A percentile compares a stretch with the other conserved stretches of the same genome.
These are phyloP conservation scores for Eupristina koningsbergeri DNA, from an alignment of 1,140 invertebrate species.

Conservation along the genomic window DNA sequence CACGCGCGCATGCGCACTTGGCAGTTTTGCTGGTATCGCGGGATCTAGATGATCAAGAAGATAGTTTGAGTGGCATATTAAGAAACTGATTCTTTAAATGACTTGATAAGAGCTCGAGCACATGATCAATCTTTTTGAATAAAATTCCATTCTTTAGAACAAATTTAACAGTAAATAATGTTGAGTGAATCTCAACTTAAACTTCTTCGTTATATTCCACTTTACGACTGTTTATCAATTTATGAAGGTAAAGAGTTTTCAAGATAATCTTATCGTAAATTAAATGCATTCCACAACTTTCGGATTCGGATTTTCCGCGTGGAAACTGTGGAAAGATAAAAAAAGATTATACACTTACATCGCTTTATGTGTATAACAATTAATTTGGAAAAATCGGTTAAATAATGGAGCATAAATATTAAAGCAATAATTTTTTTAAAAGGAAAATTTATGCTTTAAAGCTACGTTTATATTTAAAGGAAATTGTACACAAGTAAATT, in stretches of 20 bases:
- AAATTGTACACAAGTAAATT: no score
- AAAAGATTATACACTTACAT: background rate
- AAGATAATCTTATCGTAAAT: background rate
- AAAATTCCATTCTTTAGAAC: background rate
- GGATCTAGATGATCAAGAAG: background rate
- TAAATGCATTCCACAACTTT: background rate
- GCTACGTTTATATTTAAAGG: no score
- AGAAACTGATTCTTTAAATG: background rate
- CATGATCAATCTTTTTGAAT: background rate
- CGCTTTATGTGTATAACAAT: no score
- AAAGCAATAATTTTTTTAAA: background rate
- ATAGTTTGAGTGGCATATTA: conserved; percentile 1
- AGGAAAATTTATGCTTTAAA: no score
- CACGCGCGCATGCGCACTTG: conserved; percentile 1
- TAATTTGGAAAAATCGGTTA: no score
- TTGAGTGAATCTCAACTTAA: background rate
- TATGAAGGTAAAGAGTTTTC: background rate
- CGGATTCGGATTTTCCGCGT: conserved; percentile 2
- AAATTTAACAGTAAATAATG: conserved; percentile 5
- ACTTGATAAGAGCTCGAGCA: background rate
- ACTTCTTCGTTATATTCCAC: background rate
- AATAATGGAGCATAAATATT: background rate
- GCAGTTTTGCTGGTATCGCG: background rate
- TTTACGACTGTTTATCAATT: background rate
- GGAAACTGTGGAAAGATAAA: background rate